Conservation (phyloP, 2,888 invertebrate genomes). For the Xiphydria camelus region DNA sequence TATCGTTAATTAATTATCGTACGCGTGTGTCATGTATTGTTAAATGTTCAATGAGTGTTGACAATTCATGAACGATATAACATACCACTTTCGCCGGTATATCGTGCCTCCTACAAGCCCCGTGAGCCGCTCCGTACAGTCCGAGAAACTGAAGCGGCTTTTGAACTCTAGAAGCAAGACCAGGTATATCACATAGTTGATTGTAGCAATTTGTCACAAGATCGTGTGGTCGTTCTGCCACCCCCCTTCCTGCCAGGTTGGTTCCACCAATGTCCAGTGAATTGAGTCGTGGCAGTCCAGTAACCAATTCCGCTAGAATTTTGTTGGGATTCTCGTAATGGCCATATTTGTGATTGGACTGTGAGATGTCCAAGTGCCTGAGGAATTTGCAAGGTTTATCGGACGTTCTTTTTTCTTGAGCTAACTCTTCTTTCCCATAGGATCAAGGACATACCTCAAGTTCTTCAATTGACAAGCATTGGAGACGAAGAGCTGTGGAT, state of each 20-base stretch:
- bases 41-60: too few relatives aligned
- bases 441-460: slow-evolving; percentile 55
- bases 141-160: slow-evolving; percentile 88
- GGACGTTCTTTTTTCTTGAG: too few relatives aligned
- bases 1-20: neutral
- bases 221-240: slow-evolving; percentile 61
- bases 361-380: slow-evolving; percentile 84
- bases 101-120: slow-evolving; percentile 87
- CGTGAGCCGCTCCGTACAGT: slow-evolving; percentile 85
- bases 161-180: slow-evolving; percentile 75
- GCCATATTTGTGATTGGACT: slow-evolving; percentile 71
- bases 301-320: slow-evolving; percentile 72
- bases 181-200: slow-evolving; percentile 77
- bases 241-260: slow-evolving; percentile 87
- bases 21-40: too few relatives aligned
- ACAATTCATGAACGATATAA: too few relatives aligned
- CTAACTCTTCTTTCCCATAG: neutral
- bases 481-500: slow-evolving; percentile 36
- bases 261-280: slow-evolving; percentile 95
- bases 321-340: slow-evolving; percentile 76
- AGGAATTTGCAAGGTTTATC: slow-evolving; percentile 55
- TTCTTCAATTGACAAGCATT: slow-evolving; percentile 58
- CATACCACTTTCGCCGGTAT: slow-evolving; percentile 86
- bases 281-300: slow-evolving; percentile 72
- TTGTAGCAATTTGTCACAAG: slow-evolving; percentile 22